Evolutionary conservation across 2,113 vertebrate genomes (phyloP), one percentile per base, ranked within the genome.

Genomic region (Amphilophus citrinellus): DNA sequence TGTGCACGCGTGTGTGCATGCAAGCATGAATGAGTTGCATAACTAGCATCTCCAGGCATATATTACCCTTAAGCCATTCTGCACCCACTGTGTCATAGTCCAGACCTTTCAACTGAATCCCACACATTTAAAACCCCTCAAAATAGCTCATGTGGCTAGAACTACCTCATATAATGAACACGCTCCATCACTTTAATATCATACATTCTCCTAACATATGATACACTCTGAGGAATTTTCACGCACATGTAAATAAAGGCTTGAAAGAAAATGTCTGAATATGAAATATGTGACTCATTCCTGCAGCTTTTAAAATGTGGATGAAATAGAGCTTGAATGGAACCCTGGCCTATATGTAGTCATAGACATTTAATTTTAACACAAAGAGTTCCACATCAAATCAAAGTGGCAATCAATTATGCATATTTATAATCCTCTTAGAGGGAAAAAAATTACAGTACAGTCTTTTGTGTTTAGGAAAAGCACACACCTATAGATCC

Each of bases 21-120:
- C 32, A 63, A 65, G 85, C 84, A 85, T 88, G 77, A 85, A 85
- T 87, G 84, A 62, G 77, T 90, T 93, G 84, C 86, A 84, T 92
- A 88, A 92, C 86, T 76, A 84, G 78, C 85, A 84, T 87, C 86
- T 88, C 65, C 59, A 82, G 77, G 82, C 92, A 91, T 86, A 84
- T 32, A 85, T 90, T 89, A 85, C 80, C 89, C 81, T 42, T 62
- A 84, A 89, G 90, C 89, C 75, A 56, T 68, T 85, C 76, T 80
- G 79, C 56, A 83, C 47, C 62, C 20, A 77, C 62, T 79, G 37
- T 65, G 65, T 63, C 68, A 73, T 47, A 73, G 47, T 88, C 61
- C 65, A 86, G 61, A 84, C 32, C 60, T 80, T 79, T 88, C 60
- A 42, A 76, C 44, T 80, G 56, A 85, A 83, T 76, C 83, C 53